Percentiles rank a stretch among this genome's conserved stretches.
Evolutionary conservation across 2,797 vertebrate species (phyloP).

Genomic region (Phoebastria nigripes): DNA sequence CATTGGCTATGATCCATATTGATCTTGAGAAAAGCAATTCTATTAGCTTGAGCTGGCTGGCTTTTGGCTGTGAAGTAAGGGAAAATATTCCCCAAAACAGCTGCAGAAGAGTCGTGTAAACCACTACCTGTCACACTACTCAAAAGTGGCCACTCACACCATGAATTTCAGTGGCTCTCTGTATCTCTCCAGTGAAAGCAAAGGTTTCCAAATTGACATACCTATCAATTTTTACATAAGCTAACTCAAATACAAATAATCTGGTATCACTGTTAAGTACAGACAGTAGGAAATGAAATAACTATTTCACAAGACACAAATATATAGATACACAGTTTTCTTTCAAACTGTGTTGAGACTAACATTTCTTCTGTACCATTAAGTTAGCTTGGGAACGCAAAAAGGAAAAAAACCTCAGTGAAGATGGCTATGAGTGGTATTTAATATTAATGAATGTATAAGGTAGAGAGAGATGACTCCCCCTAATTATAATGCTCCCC

Average conservation of each 20-base stretch:
- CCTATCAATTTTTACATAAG: neutral
- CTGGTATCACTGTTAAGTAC: neutral
- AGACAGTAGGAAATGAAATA: neutral
- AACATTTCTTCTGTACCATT: neutral
- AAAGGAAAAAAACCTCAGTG: neutral
- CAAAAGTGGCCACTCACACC: neutral
- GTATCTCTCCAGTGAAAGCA: neutral
- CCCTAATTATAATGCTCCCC: neutral
- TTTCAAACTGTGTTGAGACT: neutral
- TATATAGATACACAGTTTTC: neutral
- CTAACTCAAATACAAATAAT: neutral
- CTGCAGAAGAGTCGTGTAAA: neutral
- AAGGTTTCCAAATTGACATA: neutral
- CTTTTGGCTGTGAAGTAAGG: neutral
- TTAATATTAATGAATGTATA: neutral
- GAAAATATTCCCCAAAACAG: neutral
- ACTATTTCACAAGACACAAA: neutral
- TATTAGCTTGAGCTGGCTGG: neutral
- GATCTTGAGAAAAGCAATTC: neutral
- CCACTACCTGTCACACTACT: neutral
- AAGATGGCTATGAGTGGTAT: neutral
- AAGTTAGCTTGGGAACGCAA: neutral
- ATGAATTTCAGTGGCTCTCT: neutral
- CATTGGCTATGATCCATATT: neutral
- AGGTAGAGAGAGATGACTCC: neutral